A percentile compares a stretch with the other conserved stretches of the same genome.
phyloP scores from a whole-genome alignment of 2,888 invertebrate species.

The Nomada ferruginata region DNA sequence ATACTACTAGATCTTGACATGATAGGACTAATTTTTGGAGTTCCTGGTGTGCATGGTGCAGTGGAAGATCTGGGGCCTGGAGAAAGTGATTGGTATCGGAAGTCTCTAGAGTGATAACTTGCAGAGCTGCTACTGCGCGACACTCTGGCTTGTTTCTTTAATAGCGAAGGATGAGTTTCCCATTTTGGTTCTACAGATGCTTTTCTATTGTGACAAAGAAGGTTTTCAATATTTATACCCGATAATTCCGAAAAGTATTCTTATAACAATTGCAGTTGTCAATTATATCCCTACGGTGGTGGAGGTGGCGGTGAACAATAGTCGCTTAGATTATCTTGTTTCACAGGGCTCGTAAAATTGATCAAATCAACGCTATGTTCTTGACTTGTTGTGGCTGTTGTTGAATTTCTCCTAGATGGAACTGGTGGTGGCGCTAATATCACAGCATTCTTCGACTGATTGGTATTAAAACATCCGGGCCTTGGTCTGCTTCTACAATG shows the following conservation, averaged over 20 bases:
- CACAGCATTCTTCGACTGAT: slow-evolving; percentile 82
- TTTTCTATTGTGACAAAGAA: slow-evolving; percentile 73
- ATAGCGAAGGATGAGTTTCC: slow-evolving; percentile 81
- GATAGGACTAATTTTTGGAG: slow-evolving; percentile 81
- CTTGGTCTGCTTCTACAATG: slow-evolving; percentile 86
- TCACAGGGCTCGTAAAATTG: slow-evolving; percentile 83
- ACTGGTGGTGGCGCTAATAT: slow-evolving; percentile 85
- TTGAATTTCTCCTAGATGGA: slow-evolving; percentile 82
- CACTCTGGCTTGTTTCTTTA: slow-evolving; percentile 78
- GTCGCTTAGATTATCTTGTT: slow-evolving; percentile 78
- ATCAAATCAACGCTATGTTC: slow-evolving; percentile 79
- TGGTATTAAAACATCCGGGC: slow-evolving; percentile 85
- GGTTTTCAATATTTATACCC: not conserved
- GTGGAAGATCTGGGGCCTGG: slow-evolving; percentile 79
- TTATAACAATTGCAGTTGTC: not conserved
- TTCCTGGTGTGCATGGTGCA: slow-evolving; percentile 81
- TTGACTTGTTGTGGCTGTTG: slow-evolving; percentile 74
- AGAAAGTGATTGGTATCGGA: slow-evolving; percentile 79
- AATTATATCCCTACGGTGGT: slow-evolving; percentile 75
- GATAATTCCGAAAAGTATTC: not conserved
- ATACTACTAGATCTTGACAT: slow-evolving; percentile 80
- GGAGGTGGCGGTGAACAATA: slow-evolving; percentile 79
- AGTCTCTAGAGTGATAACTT: slow-evolving; percentile 80
- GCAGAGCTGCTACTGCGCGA: slow-evolving; percentile 82
- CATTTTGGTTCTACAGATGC: slow-evolving; percentile 80